phyloP scores from a whole-genome alignment of 2,888 invertebrate species.

The Stramonita haemastoma region DNA sequence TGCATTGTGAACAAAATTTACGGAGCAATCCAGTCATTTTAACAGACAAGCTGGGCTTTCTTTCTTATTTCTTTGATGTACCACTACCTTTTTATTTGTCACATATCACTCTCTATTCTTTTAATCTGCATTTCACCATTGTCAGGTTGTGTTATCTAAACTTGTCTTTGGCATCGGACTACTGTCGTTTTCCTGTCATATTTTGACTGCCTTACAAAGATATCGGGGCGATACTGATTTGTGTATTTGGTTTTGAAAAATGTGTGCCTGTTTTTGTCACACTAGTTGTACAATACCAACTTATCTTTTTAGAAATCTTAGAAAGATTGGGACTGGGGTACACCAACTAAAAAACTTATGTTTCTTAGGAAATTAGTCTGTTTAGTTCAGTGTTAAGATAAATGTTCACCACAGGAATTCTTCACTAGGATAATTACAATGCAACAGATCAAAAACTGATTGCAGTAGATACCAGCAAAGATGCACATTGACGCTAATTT shows the following conservation, averaged over 20 bases:
- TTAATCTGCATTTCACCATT: slow-evolving; percentile 7
- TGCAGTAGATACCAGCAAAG: too few relatives aligned
- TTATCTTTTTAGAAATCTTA: too few relatives aligned
- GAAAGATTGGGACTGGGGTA: too few relatives aligned
- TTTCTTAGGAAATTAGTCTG: too few relatives aligned
- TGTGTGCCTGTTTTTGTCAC: neutral
- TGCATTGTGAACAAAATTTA: neutral
- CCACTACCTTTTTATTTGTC: neutral
- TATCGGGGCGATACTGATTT: neutral
- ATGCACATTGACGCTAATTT: too few relatives aligned
- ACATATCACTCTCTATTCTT: neutral
- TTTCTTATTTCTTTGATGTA: slow-evolving; percentile 21
- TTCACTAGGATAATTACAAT: too few relatives aligned
- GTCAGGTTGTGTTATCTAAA: neutral
- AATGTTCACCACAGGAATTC: too few relatives aligned
- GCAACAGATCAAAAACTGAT: too few relatives aligned
- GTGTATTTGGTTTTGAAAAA: neutral
- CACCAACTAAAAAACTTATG: too few relatives aligned
- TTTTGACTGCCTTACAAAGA: neutral
- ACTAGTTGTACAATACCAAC: too few relatives aligned
- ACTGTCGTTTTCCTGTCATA: neutral
- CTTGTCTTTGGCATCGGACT: neutral
- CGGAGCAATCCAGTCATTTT: slow-evolving; percentile 18
- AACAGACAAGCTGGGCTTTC: slow-evolving; percentile 28
- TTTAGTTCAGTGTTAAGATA: too few relatives aligned